Evolutionary conservation across 2,888 invertebrate genomes (phyloP), one percentile per base, ranked within the genome.

Genomic region (Drosophila planitibia): DNA sequence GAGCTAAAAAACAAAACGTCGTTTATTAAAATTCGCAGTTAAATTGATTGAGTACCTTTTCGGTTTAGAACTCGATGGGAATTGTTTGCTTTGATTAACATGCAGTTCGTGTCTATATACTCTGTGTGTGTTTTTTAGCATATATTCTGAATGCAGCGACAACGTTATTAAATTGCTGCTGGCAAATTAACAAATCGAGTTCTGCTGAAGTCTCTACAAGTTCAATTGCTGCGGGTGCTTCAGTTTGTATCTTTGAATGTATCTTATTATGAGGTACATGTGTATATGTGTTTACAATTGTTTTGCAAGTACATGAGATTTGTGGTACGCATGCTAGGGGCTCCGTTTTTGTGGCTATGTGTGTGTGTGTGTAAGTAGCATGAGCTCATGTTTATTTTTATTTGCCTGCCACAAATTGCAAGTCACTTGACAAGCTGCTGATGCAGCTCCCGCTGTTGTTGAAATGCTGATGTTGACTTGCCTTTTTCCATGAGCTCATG

Each of bases 401-500:
- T 81, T 89, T 88, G 79, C 80, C 70, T 90, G 82, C 88, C 81
- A 81, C 82, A 89, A 92, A 91, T 78, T 92, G 92, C 92, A 91
- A 92, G 92, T 92, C 92, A 92, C 91, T 89, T 91, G 91, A 92
- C 92, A 92, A 92, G 92, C 92, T 92, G 92, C 90, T 91, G 91
- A 91, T 91, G 90, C 91, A 91, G 91, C 91, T 92, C 91, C 90
- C 91, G 92, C 92, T 91, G 91, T 89, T 91, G 92, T 88, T 91
- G 88, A 92, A 91, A 91, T 85, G 89, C 89, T 92, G 91, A 87
- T 85, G 91, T 91, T 92, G 91, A 87, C 90, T 92, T 91, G 91
- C 85, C 83, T 89, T 83, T 79, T 89, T 91, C 74, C 82, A 85
- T 86, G 84, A 89, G 84, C 81, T 88, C 90, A 84, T 73, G 81